These are phyloP conservation scores for Neopipo cinnamomea DNA, from an alignment of 2,113 vertebrate genomes.

Conservation along the genomic window DNA sequence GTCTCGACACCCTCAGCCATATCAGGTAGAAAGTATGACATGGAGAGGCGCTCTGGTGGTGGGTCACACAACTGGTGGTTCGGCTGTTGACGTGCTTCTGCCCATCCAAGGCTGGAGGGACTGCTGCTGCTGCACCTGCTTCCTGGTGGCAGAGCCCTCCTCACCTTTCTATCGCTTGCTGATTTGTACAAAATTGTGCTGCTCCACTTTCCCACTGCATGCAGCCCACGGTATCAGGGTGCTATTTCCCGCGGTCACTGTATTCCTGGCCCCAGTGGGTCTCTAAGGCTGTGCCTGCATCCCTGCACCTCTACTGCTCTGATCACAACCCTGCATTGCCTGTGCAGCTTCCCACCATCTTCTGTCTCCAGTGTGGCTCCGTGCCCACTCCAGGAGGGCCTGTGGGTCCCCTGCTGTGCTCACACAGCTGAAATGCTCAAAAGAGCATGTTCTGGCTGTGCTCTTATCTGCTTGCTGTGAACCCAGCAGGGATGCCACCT, in stretches of 20 bases:
- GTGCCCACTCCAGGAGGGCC: accelerated
- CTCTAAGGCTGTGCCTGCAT: neutral
- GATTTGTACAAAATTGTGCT: neutral
- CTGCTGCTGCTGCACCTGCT: neutral
- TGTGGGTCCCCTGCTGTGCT: accelerated
- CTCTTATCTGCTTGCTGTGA: neutral
- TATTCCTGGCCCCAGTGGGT: accelerated
- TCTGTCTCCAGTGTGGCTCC: accelerated
- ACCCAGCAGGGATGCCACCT: neutral
- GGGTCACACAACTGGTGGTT: neutral
- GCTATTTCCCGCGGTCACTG: accelerated
- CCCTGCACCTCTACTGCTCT: accelerated
- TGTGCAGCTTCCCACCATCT: neutral
- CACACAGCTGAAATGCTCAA: neutral
- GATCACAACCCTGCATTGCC: accelerated
- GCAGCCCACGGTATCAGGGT: accelerated
- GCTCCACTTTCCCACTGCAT: accelerated
- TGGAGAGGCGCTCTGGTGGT: accelerated
- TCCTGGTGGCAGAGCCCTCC: neutral
- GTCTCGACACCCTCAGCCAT: accelerated
- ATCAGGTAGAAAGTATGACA: neutral
- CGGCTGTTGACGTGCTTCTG: neutral
- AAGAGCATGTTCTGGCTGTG: neutral
- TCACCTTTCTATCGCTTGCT: neutral
- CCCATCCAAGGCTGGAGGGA: neutral